Conservation (phyloP, 2,797 vertebrate genomes). For the Sebastes vulpes region DNA sequence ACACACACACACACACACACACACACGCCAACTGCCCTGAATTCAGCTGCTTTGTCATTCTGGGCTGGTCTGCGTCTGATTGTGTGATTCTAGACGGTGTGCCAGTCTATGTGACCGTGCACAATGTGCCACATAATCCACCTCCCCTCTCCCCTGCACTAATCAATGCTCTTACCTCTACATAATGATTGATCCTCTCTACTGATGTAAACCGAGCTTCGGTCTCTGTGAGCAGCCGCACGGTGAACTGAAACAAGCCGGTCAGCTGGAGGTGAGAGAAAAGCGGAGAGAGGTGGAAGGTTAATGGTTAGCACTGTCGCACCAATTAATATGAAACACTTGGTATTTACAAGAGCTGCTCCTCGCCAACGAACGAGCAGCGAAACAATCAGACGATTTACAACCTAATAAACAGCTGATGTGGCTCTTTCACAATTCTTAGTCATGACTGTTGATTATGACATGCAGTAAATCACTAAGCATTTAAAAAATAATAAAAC, state of each 20-base stretch:
- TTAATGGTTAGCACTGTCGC: constrained; percentile 45
- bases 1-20: neutral
- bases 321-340: constrained; percentile 25
- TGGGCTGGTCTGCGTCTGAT: neutral
- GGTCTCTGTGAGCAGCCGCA: constrained; percentile 85
- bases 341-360: neutral
- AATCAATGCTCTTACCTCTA: constrained; percentile 82
- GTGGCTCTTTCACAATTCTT: constrained; percentile 16
- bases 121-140: constrained; percentile 16
- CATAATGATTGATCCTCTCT: constrained; percentile 90
- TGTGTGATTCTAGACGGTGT: neutral
- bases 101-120: neutral
- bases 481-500: neutral
- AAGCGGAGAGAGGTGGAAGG: constrained; percentile 22
- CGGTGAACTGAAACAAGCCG: constrained; percentile 88
- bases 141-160: neutral
- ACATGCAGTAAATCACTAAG: neutral
- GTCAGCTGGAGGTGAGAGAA: constrained; percentile 75
- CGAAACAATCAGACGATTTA: constrained; percentile 20
- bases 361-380: neutral
- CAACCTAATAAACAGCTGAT: constrained; percentile 23
- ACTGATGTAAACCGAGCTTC: constrained; percentile 89
- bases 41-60: constrained; percentile 1
- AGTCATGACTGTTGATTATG: neutral
- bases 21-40: neutral